phyloP scores from a whole-genome alignment of 2,113 vertebrate genomes.

The Notiomystis cincta region DNA sequence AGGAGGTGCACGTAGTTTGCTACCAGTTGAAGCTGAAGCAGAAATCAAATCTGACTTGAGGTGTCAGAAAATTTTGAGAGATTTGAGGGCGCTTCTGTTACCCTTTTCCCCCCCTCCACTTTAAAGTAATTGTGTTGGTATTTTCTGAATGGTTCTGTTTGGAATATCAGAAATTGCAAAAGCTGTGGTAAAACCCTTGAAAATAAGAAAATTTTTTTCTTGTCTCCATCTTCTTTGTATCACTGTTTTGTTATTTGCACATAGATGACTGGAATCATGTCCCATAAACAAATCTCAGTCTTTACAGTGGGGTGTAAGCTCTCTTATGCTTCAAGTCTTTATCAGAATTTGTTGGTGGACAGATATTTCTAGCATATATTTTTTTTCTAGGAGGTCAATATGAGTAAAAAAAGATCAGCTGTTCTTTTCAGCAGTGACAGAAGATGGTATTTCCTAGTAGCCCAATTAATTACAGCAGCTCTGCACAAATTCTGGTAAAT shows the following conservation, averaged over 20 bases:
- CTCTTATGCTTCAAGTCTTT: neutral
- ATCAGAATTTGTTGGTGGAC: neutral
- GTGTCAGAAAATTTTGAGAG: neutral
- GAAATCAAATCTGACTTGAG: neutral
- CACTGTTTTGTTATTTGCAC: neutral
- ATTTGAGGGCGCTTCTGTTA: neutral
- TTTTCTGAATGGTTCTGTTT: neutral
- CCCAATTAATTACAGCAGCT: neutral
- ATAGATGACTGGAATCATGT: neutral
- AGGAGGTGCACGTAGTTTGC: neutral
- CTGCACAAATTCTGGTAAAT: neutral
- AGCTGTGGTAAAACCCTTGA: neutral
- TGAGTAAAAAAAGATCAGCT: neutral
- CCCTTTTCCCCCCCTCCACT: rapidly evolving
- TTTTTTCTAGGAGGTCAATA: neutral
- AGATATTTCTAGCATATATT: neutral
- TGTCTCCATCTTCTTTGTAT: neutral
- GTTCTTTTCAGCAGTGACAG: neutral
- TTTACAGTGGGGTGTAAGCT: neutral
- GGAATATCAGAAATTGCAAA: neutral
- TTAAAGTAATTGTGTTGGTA: neutral
- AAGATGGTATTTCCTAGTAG: neutral
- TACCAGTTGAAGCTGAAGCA: neutral
- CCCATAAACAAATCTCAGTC: neutral
- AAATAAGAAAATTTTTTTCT: neutral